Percentiles rank a stretch among this genome's conserved stretches.
Evolutionary conservation across 2,888 invertebrate genomes (phyloP).

Genomic region (Gerris lacustris): DNA sequence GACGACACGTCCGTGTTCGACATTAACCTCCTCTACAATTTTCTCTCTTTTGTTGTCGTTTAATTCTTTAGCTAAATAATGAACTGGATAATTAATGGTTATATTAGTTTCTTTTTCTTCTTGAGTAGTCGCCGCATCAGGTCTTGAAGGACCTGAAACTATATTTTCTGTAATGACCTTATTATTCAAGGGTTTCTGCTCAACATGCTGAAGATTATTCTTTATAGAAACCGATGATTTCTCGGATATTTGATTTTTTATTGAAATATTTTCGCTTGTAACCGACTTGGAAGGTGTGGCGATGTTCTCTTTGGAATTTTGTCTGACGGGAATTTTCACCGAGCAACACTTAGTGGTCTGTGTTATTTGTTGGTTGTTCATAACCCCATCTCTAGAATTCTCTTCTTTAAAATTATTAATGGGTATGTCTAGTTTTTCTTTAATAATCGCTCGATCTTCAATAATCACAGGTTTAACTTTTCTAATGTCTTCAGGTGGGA

Average conservation of each 20-base stretch:
- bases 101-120: constrained; percentile 5
- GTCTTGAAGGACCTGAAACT: background rate
- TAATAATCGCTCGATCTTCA: background rate
- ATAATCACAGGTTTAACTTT: background rate
- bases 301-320: background rate
- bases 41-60: background rate
- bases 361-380: background rate
- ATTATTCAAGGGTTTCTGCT: constrained; percentile 10
- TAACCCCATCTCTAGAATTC: background rate
- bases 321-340: background rate
- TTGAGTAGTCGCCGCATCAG: background rate
- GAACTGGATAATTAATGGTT: background rate
- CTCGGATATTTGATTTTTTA: background rate
- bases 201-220: background rate
- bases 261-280: background rate
- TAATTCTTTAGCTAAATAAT: background rate
- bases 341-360: background rate
- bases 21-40: constrained; percentile 19
- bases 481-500: background rate
- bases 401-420: background rate
- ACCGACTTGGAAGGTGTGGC: background rate
- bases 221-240: background rate
- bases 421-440: background rate
- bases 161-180: background rate
- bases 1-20: constrained; percentile 29